These are phyloP conservation scores for Eumacrocentrus americanus DNA, from an alignment of 2,888 invertebrate genomes.

Conservation along the genomic window DNA sequence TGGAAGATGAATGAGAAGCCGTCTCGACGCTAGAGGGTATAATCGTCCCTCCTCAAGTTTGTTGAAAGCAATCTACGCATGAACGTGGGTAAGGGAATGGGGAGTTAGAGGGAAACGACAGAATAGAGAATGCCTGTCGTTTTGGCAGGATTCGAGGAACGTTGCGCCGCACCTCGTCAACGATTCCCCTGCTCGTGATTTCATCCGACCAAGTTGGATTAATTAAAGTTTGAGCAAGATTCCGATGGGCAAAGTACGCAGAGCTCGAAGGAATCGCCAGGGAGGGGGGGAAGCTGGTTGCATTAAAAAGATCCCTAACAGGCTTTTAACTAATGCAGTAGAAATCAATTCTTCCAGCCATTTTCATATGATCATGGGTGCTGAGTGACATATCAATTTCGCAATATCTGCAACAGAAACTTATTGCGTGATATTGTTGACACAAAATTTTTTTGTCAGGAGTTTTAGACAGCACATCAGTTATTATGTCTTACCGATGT, in stretches of 20 bases:
- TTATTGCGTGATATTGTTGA: too few relatives aligned
- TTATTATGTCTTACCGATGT: too few relatives aligned
- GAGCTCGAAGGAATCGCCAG: background rate
- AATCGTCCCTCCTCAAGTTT: slow-evolving; percentile 11
- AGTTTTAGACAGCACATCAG: too few relatives aligned
- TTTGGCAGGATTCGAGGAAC: slow-evolving; percentile 10
- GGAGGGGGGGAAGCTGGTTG: too few relatives aligned
- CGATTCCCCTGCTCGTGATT: slow-evolving; percentile 4
- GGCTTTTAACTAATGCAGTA: too few relatives aligned
- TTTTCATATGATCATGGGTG: too few relatives aligned
- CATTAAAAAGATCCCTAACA: too few relatives aligned
- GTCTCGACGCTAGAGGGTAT: background rate
- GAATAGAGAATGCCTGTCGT: background rate
- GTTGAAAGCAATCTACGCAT: slow-evolving; percentile 21
- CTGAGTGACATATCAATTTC: too few relatives aligned
- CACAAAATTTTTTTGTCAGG: too few relatives aligned
- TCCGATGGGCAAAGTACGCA: slow-evolving; percentile 1
- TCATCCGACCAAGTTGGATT: slow-evolving; percentile 23
- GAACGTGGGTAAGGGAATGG: background rate
- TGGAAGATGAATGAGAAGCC: background rate
- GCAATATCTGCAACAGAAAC: too few relatives aligned
- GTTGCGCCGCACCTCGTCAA: slow-evolving; percentile 16
- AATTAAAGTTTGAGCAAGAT: slow-evolving; percentile 28
- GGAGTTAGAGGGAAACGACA: background rate
- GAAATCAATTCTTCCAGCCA: too few relatives aligned